Conservation (phyloP, 2,113 vertebrate genomes). For the Actinemys pallida region DNA sequence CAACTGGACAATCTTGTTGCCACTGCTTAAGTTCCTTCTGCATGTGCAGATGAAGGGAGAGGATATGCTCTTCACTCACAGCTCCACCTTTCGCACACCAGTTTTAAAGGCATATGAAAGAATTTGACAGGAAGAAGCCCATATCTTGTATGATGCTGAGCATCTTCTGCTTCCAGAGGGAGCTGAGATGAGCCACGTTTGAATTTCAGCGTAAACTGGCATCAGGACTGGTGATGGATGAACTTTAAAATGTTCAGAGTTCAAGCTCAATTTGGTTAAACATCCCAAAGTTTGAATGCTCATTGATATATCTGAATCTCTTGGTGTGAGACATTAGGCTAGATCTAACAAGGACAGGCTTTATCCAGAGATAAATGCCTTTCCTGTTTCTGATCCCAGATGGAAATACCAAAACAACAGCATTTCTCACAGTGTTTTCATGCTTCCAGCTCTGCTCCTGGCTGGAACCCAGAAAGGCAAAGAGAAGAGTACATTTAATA, state of each 20-base stretch:
- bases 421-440: background rate
- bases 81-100: background rate
- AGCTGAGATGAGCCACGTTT: background rate
- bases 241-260: background rate
- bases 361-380: background rate
- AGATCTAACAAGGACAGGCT: accelerated
- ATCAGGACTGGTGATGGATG: background rate
- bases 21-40: background rate
- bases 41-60: background rate
- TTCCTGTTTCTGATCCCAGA: background rate
- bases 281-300: background rate
- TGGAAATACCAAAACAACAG: background rate
- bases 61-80: background rate
- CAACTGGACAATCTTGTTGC: background rate
- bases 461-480: background rate
- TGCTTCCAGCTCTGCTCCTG: background rate
- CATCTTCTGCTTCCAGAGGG: background rate
- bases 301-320: background rate
- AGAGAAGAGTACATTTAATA: background rate
- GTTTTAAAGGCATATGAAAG: background rate
- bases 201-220: background rate
- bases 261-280: background rate
- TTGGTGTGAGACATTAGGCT: background rate
- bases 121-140: accelerated
- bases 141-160: background rate